Conservation (phyloP, 2,113 vertebrate species). For the Polypterus senegalus region DNA sequence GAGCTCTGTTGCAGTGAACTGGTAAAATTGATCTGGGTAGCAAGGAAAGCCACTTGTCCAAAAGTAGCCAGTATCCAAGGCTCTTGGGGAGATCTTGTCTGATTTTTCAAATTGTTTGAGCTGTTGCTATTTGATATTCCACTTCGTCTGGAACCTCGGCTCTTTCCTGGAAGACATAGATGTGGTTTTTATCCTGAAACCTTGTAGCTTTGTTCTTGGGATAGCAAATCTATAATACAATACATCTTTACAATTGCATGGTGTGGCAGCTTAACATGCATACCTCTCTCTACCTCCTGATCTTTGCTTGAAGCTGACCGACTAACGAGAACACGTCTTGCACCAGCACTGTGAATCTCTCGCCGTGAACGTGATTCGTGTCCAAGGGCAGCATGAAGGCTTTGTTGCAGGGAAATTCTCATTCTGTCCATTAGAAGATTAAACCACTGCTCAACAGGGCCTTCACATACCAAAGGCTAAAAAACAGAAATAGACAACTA, state of each 20-base stretch:
- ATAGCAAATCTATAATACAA: too few species aligned
- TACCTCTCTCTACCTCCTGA: constrained; percentile 6
- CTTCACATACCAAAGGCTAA: constrained; percentile 18
- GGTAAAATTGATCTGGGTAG: constrained; percentile 18
- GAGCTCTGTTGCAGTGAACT: background rate
- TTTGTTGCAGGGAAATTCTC: constrained; percentile 11
- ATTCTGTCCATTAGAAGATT: constrained; percentile 18
- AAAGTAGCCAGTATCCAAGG: constrained; percentile 8
- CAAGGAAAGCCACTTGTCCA: constrained; percentile 11
- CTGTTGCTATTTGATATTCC: background rate
- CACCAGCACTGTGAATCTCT: constrained; percentile 20
- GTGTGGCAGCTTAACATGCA: background rate
- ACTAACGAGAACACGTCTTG: constrained; percentile 15
- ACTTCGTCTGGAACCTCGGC: background rate
- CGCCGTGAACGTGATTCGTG: constrained; percentile 3
- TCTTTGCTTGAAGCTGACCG: constrained; percentile 6
- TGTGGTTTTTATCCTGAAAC: too few species aligned
- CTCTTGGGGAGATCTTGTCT: background rate
- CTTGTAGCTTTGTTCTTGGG: too few species aligned
- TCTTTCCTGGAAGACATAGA: background rate
- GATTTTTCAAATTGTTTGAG: too few species aligned
- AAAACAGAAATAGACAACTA: constrained; percentile 33
- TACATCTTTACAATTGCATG: too few species aligned
- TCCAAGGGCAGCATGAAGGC: constrained; percentile 11
- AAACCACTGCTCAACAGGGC: constrained; percentile 18